Conservation (phyloP, 2,888 invertebrate genomes). For the Chydorus sphaericus region DNA sequence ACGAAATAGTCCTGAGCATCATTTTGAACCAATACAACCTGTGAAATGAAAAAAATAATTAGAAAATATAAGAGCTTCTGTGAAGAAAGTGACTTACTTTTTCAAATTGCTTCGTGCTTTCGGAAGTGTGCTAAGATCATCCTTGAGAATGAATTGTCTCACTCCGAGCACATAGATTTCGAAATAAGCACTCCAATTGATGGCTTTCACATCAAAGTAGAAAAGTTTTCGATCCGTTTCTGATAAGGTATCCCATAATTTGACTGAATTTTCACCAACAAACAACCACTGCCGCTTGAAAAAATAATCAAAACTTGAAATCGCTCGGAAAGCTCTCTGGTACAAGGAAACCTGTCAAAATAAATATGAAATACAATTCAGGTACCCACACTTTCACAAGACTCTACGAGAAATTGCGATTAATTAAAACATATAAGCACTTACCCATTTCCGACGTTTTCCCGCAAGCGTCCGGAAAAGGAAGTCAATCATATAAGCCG, state of each 20-base stretch:
- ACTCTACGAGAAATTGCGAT: not conserved
- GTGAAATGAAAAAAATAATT: no score
- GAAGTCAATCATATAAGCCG: not conserved
- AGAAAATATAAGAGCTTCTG: no score
- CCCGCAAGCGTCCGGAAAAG: not conserved
- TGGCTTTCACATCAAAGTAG: constrained; percentile 49
- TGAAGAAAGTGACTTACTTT: constrained; percentile 54
- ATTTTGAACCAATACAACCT: no score
- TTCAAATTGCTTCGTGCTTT: constrained; percentile 63
- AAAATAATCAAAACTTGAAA: not conserved
- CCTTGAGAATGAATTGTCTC: constrained; percentile 64
- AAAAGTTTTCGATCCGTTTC: constrained; percentile 47
- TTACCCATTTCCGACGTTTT: not conserved
- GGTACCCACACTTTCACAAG: not conserved
- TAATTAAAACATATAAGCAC: not conserved
- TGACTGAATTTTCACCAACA: not conserved
- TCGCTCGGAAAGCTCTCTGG: constrained; percentile 7
- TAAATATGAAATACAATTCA: not conserved
- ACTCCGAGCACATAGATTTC: constrained; percentile 67
- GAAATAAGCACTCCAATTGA: constrained; percentile 67
- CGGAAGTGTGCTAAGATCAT: constrained; percentile 61
- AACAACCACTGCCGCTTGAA: constrained; percentile 1
- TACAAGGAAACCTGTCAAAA: constrained; percentile 2
- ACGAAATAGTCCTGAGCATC: no score
- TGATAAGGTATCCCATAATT: constrained; percentile 35